Base-by-base conservation (phyloP, 1,140 invertebrate species). In the Bombus pyrosoma region DNA sequence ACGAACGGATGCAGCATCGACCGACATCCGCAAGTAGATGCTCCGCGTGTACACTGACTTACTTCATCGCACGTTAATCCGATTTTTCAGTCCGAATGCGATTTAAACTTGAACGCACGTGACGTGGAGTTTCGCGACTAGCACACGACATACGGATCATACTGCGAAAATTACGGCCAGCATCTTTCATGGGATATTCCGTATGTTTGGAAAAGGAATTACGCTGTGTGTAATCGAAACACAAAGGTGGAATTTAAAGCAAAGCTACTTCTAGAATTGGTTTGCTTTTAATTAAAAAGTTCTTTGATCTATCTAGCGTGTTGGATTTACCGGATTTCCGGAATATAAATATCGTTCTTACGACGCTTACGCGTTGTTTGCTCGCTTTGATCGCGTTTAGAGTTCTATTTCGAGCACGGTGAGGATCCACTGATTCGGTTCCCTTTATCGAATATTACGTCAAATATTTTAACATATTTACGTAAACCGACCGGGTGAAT, bases 251-350 rank as follows among this genome's bases (percentile, higher is more conserved):
- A 34, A 66, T 66, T 66, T 66, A n/a, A 32, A 66, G 64, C n/a
- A 66, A 66, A 34, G n/a, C 15, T 66, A 18, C 32, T n/a, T 66
- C 15, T 32, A n/a, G n/a, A 39, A 72, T 72, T n/a, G n/a, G 69
- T 34, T 41, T n/a, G 25, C 69, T 41, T 72, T 72, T 34, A 41
- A 72, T 72, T 72, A 39, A 72, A 72, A 72, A n/a, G 5, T 39
- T 72, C 69, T 72, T 72, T 72, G 69, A 72, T 72, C 69, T 39
- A 25, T n/a, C 37, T 13, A 72, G 69, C 39, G 25, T 12, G 39
- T n/a, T 72, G 37, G 28, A 62, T 62, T 62, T n/a, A 13, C 59
- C 59, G 59, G 59, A 62, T 62, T n/a, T 62, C 59, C 28, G 28
- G 59, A 62, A 62, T 72, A 39, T 72, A 72, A 72, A 72, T 41